phyloP scores from a whole-genome alignment of 2,113 vertebrate species.

The Sinocyclocheilus grahami region DNA sequence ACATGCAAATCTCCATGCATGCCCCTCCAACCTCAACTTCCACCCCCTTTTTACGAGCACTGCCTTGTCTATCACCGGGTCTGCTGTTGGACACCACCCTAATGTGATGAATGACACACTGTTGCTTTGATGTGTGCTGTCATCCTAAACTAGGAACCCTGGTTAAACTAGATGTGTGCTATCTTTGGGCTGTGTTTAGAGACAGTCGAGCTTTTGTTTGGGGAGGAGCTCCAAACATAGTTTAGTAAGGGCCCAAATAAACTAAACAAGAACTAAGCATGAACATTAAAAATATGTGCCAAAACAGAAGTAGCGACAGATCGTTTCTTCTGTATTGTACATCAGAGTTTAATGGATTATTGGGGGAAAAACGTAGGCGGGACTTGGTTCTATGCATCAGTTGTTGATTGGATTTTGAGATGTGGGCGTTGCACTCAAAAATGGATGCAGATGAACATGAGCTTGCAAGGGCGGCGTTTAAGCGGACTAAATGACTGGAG shows the following conservation, averaged over 20 bases:
- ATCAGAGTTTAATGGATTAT: too few species aligned
- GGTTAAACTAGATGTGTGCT: not conserved
- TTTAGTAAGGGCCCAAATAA: not conserved
- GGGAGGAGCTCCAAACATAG: not conserved
- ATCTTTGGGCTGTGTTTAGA: not conserved
- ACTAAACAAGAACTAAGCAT: not conserved
- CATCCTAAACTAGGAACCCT: slow-evolving; percentile 6
- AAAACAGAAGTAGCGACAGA: too few species aligned
- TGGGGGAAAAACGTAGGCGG: too few species aligned
- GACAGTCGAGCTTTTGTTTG: not conserved
- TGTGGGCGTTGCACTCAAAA: too few species aligned
- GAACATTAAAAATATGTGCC: not conserved
- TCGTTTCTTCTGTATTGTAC: too few species aligned
- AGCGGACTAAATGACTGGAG: too few species aligned
- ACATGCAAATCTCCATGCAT: slow-evolving; percentile 38
- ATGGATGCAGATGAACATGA: too few species aligned
- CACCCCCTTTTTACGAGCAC: not conserved
- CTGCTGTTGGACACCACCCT: not conserved
- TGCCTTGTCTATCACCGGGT: not conserved
- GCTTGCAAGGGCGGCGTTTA: too few species aligned
- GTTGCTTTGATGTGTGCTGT: slow-evolving; percentile 4
- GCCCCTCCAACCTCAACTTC: not conserved
- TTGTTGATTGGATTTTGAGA: too few species aligned
- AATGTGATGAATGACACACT: not conserved
- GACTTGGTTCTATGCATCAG: too few species aligned